Evolutionary conservation across 2,888 invertebrate genomes (phyloP), one percentile per base, ranked within the genome.

Genomic region (Eupithecia insigniata): DNA sequence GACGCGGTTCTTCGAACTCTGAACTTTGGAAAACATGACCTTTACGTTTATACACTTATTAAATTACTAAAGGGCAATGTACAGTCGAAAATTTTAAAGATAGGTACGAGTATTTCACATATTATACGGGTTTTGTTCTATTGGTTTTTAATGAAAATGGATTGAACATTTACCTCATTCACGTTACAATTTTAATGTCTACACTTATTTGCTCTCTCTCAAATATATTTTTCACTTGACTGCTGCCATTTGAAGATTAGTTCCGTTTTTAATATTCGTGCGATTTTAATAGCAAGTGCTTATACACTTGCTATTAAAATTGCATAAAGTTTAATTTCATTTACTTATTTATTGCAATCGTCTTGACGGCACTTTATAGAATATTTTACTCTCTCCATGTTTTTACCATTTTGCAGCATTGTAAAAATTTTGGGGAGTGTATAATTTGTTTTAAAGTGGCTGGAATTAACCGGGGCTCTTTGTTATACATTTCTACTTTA

Each of bases 281-380:
- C n/a, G n/a, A n/a, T n/a, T n/a, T n/a, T n/a, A n/a, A n/a, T n/a
- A n/a, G n/a, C n/a, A n/a, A n/a, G n/a, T n/a, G n/a, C n/a, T n/a
- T n/a, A n/a, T n/a, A 82, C 78, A 80, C 71, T 74, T 70, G 80
- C 78, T 81, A 83, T 86, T 83, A 86, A 85, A 84, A 80, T 81
- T 79, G 77, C 83, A 85, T 85, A 74, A 83, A 83, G 83, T 84
- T 85, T 79, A 80, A 84, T 81, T 84, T 81, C 81, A 83, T 83
- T 81, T 6, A 58, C 28, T 58, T 28, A 51, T 51, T 51, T 43
- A 43, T 43, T 51, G 26, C 55, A 55, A 26, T 51, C 26, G 51
- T 14, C 14, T 55, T 26, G 46, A 51, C 10, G 14, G 55, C 18
- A 30, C n/a, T 60, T 28, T 18, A 60, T 30, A 60, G n/a, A 34